Evolutionary conservation across 2,113 vertebrate species (phyloP).

Genomic region (Ranitomeya variabilis): DNA sequence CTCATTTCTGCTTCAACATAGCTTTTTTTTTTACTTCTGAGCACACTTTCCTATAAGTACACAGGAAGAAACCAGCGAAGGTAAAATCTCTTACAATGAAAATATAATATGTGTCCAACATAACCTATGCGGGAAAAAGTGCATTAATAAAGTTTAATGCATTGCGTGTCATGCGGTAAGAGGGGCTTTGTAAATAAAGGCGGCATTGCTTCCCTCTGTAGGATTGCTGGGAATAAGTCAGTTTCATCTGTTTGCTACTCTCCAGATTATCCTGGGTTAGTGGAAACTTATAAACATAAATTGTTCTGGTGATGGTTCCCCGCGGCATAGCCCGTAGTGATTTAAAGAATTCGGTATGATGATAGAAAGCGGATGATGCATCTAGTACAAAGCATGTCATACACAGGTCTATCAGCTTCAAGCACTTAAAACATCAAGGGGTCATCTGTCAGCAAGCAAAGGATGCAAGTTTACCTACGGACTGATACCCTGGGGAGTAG

Average conservation of each 20-base stretch:
- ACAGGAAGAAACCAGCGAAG: neutral
- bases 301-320: conserved; percentile 49
- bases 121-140: conserved; percentile 12
- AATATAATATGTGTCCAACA: neutral
- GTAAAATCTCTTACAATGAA: neutral
- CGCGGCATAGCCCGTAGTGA: conserved; percentile 49
- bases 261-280: conserved; percentile 50
- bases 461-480: conserved; percentile 70
- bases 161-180: conserved; percentile 10
- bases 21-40: neutral
- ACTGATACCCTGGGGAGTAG: conserved; percentile 66
- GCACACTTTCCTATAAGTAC: neutral
- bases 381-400: conserved; percentile 56
- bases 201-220: conserved; percentile 27
- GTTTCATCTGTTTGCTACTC: conserved; percentile 38
- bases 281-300: conserved; percentile 55
- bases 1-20: neutral
- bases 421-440: conserved; percentile 67
- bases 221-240: conserved; percentile 38
- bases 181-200: conserved; percentile 42
- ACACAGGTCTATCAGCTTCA: conserved; percentile 67
- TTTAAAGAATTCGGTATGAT: conserved; percentile 52
- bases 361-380: conserved; percentile 53
- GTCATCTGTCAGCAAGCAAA: conserved; percentile 71
- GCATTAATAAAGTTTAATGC: conserved; percentile 31